Base-by-base conservation (phyloP, 2,888 invertebrate species). In the Leucania comma region DNA sequence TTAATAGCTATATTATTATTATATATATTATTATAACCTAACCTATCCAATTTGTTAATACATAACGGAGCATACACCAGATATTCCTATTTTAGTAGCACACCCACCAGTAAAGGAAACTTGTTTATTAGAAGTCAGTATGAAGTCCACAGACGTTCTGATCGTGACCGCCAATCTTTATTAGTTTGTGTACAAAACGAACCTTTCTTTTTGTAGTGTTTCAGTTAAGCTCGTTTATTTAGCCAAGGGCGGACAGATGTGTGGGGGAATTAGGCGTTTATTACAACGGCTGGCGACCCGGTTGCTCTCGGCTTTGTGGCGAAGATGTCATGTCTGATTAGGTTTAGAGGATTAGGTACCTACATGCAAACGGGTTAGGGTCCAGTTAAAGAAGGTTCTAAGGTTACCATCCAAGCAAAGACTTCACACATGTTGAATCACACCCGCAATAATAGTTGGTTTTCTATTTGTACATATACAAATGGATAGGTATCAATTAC, bases 131-230 rank as follows among this genome's bases (percentile, higher is more conserved):
- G 54, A 63, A 66, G 62, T 68, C 58, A 62, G 66, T 54, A 67
- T 78, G 65, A 75, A 78, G 69, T 76, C 75, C 56, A 68, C 79
- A 75, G 65, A 58, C 69, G 67, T 75, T 51, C 59, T 72, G 79
- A 74, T 62, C 83, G 80, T 81, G 81, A 73, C 84, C 79, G 85
- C 78, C 86, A 85, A 85, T 87, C 80, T 88, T 87, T 86, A 89
- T 90, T 89, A 86, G 82, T 86, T 84, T 80, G 85, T 84, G 78
- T 82, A 68, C 66, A 65, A 80, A 77, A 77, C 67, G 63, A 38
- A 81, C 69, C 76, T 82, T 85, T 85, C 82, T 85, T 85, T 88
- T 88, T 88, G 83, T 78, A 63, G 75, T 82, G 74, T 82, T 86
- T 80, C 84, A 84, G 84, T 86, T 81, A 78, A 78, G 85, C 79